These are phyloP conservation scores for Talpa occidentalis DNA, from an alignment of 2,113 vertebrate genomes.

Conservation along the genomic window DNA sequence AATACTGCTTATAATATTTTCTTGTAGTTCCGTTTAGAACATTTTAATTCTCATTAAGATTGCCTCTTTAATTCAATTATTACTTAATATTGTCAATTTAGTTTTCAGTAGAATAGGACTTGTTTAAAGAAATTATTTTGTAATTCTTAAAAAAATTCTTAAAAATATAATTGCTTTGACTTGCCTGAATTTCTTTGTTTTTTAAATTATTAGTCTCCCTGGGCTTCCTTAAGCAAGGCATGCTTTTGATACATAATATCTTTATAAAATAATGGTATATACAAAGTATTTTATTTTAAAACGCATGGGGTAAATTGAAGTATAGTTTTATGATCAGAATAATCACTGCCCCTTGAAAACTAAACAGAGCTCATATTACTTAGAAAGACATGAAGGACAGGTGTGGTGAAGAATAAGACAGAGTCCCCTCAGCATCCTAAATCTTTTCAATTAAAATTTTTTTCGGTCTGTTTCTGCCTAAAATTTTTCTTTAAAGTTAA, in stretches of 20 bases:
- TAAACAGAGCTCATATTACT: background rate
- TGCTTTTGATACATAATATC: background rate
- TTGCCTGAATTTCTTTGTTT: background rate
- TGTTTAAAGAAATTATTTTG: too few species aligned
- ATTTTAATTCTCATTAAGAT: background rate
- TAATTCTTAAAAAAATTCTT: too few species aligned
- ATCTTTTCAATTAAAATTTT: background rate
- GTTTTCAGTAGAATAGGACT: too few species aligned
- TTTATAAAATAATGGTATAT: background rate
- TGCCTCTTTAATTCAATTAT: background rate
- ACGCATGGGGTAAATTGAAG: background rate
- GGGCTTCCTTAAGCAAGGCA: background rate
- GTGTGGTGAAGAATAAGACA: background rate
- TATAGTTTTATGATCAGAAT: background rate
- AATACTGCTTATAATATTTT: background rate
- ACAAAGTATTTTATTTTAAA: background rate
- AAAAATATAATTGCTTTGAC: too few species aligned
- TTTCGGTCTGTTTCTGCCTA: background rate
- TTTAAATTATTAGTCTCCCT: constrained; percentile 6
- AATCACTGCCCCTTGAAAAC: background rate
- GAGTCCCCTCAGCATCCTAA: background rate
- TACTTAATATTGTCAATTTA: background rate
- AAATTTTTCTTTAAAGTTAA: background rate
- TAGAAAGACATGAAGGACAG: background rate
- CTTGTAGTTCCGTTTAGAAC: background rate